These are phyloP conservation scores for Mobula hypostoma DNA, from an alignment of 2,113 vertebrate genomes.

Conservation along the genomic window DNA sequence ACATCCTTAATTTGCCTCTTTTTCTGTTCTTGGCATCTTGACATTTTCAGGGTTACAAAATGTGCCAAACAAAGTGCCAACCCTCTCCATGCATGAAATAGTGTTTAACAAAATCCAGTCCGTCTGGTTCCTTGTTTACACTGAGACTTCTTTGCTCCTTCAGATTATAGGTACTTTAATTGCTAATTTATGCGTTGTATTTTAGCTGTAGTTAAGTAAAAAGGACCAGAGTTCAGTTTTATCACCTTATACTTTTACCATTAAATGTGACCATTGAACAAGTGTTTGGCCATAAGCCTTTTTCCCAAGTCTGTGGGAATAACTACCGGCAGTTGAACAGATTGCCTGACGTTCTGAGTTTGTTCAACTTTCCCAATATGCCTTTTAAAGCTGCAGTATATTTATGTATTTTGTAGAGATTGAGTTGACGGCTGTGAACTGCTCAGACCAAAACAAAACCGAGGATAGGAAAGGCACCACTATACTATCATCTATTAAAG, in stretches of 20 bases:
- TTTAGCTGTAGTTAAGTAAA: conserved; percentile 14
- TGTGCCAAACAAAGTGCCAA: conserved; percentile 38
- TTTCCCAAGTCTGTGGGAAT: not conserved
- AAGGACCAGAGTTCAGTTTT: not conserved
- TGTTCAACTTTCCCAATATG: not conserved
- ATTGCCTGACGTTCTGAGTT: not conserved
- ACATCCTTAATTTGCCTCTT: conserved; percentile 17
- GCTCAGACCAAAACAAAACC: not conserved
- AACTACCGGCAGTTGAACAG: not conserved
- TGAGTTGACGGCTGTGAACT: not conserved
- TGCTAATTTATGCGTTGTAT: conserved; percentile 26
- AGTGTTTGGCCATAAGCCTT: not conserved
- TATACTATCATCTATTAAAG: not conserved
- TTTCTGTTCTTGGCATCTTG: not conserved
- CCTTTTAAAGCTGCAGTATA: conserved; percentile 23
- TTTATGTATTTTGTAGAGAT: not conserved
- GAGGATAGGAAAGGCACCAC: not conserved
- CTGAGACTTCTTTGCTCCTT: conserved; percentile 18
- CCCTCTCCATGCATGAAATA: conserved; percentile 17
- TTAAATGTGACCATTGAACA: not conserved
- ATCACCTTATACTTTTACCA: not conserved
- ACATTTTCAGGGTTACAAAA: conserved; percentile 33
- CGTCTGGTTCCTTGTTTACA: conserved; percentile 31
- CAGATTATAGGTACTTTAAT: not conserved
- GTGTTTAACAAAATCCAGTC: conserved; percentile 34